A percentile compares a stretch with the other conserved stretches of the same genome.
These are phyloP conservation scores for Rhinoderma darwinii DNA, from an alignment of 2,113 vertebrate species.

Conservation along the genomic window DNA sequence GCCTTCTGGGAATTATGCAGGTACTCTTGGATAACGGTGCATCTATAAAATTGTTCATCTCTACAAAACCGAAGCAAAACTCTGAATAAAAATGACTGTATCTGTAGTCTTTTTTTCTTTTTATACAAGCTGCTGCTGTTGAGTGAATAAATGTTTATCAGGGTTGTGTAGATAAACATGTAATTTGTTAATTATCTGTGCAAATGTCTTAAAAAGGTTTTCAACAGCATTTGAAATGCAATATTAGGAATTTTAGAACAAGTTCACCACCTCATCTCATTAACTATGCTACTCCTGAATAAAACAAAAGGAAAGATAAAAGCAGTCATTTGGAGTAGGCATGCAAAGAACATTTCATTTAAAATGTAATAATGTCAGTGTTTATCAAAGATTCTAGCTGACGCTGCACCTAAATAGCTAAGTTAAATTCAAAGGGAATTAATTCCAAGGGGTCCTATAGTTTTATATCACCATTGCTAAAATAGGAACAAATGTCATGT, in stretches of 20 bases:
- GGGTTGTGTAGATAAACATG: constrained; percentile 5
- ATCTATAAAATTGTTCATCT: constrained; percentile 41
- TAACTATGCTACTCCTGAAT: constrained; percentile 13
- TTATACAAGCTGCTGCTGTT: neutral
- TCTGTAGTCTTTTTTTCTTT: neutral
- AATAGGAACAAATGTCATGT: too few relatives aligned
- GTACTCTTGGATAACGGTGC: constrained; percentile 48
- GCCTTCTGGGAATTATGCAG: constrained; percentile 53
- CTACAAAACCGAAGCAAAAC: constrained; percentile 11
- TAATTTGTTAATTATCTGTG: constrained; percentile 18
- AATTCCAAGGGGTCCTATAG: neutral
- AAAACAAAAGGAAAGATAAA: constrained; percentile 10
- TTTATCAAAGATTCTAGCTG: neutral
- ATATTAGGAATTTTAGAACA: neutral
- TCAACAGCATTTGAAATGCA: neutral
- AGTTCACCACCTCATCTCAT: neutral
- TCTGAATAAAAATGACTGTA: constrained; percentile 23
- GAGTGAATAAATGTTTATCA: constrained; percentile 28
- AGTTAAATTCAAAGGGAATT: neutral
- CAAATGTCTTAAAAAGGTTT: neutral
- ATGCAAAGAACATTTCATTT: neutral
- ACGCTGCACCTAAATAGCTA: neutral
- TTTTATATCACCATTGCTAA: neutral
- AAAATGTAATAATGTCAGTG: neutral
- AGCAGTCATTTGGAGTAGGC: constrained; percentile 19